phyloP scores from a whole-genome alignment of 2,797 vertebrate species.

The Gallinago stenura region DNA sequence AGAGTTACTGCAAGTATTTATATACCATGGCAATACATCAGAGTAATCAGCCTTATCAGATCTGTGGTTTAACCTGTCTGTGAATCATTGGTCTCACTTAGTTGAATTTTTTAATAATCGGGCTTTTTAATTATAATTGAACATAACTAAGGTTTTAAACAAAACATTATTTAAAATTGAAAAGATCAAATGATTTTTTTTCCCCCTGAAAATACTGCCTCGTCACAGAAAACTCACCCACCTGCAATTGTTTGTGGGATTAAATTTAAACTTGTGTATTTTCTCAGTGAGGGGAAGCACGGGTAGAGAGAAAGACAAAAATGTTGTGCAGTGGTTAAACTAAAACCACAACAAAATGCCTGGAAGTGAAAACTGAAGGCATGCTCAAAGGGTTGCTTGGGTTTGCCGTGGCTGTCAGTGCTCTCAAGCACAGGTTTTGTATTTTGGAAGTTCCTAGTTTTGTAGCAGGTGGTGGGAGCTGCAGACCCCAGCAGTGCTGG shows the following conservation, averaged over 20 bases:
- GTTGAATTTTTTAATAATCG: not conserved
- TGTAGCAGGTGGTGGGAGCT: not conserved
- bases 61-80: slow-evolving; percentile 2
- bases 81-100: slow-evolving; percentile 1
- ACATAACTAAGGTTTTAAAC: not conserved
- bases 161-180: slow-evolving; percentile 3
- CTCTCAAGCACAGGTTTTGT: not conserved
- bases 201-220: not conserved
- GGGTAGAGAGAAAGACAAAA: not conserved
- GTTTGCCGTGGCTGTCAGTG: accelerated
- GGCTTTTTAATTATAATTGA: not conserved
- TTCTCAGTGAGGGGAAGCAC: not conserved
- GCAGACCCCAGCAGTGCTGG: not conserved
- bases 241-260: not conserved
- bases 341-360: not conserved
- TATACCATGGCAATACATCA: not conserved
- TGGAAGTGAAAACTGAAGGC: not conserved
- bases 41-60: not conserved
- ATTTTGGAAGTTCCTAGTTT: not conserved
- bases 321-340: not conserved
- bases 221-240: not conserved
- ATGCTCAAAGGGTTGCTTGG: not conserved
- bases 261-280: not conserved
- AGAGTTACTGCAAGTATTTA: not conserved
- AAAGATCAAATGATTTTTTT: not conserved